Base-by-base conservation (phyloP, 2,113 vertebrate genomes). In the Spilogale gracilis region DNA sequence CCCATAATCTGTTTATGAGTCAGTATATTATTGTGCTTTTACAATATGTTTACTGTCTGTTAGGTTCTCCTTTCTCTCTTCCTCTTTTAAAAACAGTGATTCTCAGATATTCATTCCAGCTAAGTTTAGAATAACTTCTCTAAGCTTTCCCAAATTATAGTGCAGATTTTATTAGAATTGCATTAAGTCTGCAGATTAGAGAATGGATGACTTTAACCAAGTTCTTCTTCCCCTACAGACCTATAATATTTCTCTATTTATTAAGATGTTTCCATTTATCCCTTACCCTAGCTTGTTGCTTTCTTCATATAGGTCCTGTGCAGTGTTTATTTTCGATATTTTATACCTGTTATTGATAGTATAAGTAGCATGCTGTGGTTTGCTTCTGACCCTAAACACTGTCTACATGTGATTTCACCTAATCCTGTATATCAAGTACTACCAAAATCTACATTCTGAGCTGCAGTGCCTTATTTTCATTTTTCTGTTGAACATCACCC, bases 71-170 rank as follows among this genome's bases (percentile, higher is more conserved):
- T 79, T 65, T 89, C n/a, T 76, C 71, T 86, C n/a, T 71, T 88
- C 21, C 9, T 84, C 50, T 90, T 94, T 96, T 83, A 94, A 86
- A 97, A 88, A 67, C 30, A 58, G 60, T 43, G 79, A 43, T 56
- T 90, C 80, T 93, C 43, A 58, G 56, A 52, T 63, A 16, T n/a
- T 84, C 84, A 67, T 65, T 85, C 95, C 43, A 91, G 61, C 73
- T 89, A 74, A 85, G 25, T 89, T 81, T 80, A 54, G 73, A 85
- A 92, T 97, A 82, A 78, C 74, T 82, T 94, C 45, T 73, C 71
- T 89, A 92, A 89, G 48, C 27, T 65, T 91, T 50, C 13, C 12
- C 17, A 54, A 95, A 87, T 52, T 61, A 74, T 50, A 54, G 65
- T 86, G 58, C 23, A 69, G 45, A 11, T 45, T 91, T 95, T 67